Evolutionary conservation across 2,888 invertebrate genomes (phyloP), one percentile per base, ranked within the genome.

Genomic region (Drosophila borborema): DNA sequence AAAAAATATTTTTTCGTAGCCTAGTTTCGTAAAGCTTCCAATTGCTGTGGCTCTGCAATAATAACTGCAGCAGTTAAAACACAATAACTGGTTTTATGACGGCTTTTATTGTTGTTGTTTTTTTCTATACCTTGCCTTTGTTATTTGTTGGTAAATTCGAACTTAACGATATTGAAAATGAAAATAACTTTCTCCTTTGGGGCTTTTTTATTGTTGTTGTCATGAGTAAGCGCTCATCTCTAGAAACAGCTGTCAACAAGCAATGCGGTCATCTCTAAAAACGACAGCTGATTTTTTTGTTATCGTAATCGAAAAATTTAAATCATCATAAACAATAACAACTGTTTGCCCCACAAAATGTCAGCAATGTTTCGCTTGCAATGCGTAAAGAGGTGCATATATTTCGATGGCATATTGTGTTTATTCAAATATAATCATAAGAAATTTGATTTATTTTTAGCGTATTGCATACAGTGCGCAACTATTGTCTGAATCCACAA

Each of bases 181-280:
- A 82, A 78, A 59, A 78, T 74, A 80, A 87, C 90, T 86, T 86
- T 86, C 90, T 75, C 88, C 20, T 23, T 51, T 69, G 28, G 28
- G 6, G 2, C 34, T n/a, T 23, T 16, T 40, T 54, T 76, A 46
- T 65, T 83, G 64, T 83, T 89, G 64, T 83, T 89, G 64, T 73
- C 72, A 20, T 2, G 20, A 20, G 20, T 20, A 58, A 40, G 6
- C 45, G 45, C 45, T 45, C 45, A 28, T 53, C 53, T 58, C 51
- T 68, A 51, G 67, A 10, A 53, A 71, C 71, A 71, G 46, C 71
- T 72, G 72, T 45, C 38, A 31, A n/a, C 31, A 12, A 18, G 51
- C 49, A 59, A 41, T 16, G n/a, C 18, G 41, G 41, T n/a, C 55
- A 41, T 53, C 58, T 59, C 53, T 69, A 34, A 55, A 8, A n/a